Base-by-base conservation (phyloP, 2,888 invertebrate genomes). In the Acanthosepion pharaonis region DNA sequence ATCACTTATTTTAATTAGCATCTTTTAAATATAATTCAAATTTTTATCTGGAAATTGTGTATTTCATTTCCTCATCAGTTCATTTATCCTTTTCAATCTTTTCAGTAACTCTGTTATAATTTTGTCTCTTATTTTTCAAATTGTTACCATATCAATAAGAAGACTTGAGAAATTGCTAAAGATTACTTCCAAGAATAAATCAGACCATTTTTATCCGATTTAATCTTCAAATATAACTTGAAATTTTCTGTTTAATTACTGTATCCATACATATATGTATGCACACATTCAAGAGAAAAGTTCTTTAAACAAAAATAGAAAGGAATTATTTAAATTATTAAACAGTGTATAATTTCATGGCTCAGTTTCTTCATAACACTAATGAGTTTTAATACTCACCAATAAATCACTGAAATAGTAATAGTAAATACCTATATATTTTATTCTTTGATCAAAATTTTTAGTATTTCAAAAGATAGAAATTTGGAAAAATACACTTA, bases 331-430 rank as follows among this genome's bases (percentile, higher is more conserved):
- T n/a, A 33, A 78, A 42, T 42, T 42, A 42, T 42, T 42, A 42
- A 78, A 33, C 15, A 5, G 33, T 78, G 78, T 15, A 78, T 78
- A 11, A n/a, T 78, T 78, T 78, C 18, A 78, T n/a, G 78, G 11
- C n/a, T 33, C 33, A 78, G 59, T 59, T 59, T 78, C 78, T 78
- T 78, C n/a, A 78, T 18, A 78, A 28, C 23, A 23, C 15, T 64
- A 64, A 64, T 64, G 64, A 64, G 64, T 64, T 64, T 0, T 78
- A 15, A 78, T n/a, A 78, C n/a, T 78, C 78, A 33, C 78, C 78
- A 78, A n/a, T 78, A n/a, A 78, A 78, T 78, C 78, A 78, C 78
- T 78, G n/a, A 78, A 78, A 78, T n/a, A 78, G 33, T 78, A 78
- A 78, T 78, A 33, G 78, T 78, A n/a, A 78, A 78, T 78, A 33